phyloP scores from a whole-genome alignment of 1,140 invertebrate genomes.

The Cotesia chilonis region DNA sequence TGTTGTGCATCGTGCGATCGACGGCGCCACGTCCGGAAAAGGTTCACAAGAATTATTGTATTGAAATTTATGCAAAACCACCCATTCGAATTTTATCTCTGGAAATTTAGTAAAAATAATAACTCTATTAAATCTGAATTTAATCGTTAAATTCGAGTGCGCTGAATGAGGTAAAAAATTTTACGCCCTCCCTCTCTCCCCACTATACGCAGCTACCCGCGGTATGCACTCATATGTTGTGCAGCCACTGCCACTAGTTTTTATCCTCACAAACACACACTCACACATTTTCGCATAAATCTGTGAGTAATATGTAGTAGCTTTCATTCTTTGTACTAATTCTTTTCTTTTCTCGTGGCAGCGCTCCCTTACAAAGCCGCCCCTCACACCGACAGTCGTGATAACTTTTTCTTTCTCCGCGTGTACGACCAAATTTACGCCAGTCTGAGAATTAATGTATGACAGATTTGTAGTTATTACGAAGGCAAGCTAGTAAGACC shows the following conservation, averaged over 20 bases:
- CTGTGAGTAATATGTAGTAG: not conserved
- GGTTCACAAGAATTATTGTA: constrained; percentile 26
- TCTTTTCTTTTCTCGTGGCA: not conserved
- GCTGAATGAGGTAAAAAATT: not conserved
- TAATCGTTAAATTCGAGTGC: constrained; percentile 22
- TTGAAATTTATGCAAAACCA: constrained; percentile 27
- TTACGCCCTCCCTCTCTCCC: not conserved
- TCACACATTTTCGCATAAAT: no score
- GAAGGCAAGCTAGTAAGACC: constrained; percentile 46
- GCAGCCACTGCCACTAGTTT: not conserved
- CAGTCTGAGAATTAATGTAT: constrained; percentile 65
- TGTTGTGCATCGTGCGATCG: constrained; percentile 52
- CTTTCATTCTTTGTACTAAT: constrained; percentile 1
- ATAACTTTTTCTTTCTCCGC: constrained; percentile 58
- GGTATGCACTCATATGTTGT: not conserved
- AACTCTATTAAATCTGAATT: constrained; percentile 26
- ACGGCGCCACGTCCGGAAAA: constrained; percentile 45
- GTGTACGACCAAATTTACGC: constrained; percentile 64
- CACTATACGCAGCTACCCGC: no score
- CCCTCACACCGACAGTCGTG: constrained; percentile 27
- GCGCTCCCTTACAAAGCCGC: not conserved
- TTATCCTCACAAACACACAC: no score
- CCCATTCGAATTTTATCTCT: constrained; percentile 21
- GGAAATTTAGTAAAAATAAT: constrained; percentile 23
- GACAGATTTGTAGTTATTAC: constrained; percentile 67